phyloP scores from a whole-genome alignment of 2,113 vertebrate species.

The Notechis scutatus region DNA sequence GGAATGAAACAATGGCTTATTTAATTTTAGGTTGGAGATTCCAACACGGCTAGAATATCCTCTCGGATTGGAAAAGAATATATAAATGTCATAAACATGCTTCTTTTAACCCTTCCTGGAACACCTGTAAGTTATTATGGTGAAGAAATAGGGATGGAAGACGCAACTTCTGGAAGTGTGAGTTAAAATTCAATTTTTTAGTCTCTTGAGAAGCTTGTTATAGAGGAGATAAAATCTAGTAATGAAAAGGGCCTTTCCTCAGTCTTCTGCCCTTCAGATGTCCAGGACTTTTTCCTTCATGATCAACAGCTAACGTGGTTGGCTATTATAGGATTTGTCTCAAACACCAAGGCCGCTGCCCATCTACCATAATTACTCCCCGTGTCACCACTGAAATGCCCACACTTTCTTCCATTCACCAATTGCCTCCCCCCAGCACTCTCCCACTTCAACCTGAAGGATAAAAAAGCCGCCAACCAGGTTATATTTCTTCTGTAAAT shows the following conservation, averaged over 20 bases:
- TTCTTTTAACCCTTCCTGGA: slow-evolving; percentile 91
- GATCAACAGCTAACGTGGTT: not conserved
- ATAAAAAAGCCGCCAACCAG: not conserved
- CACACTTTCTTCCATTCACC: not conserved
- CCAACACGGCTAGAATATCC: slow-evolving; percentile 76
- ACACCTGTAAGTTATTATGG: slow-evolving; percentile 94
- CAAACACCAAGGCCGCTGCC: not conserved
- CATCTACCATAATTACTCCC: not conserved
- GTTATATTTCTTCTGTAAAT: not conserved
- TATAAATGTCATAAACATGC: slow-evolving; percentile 83
- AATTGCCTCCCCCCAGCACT: not conserved
- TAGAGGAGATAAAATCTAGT: not conserved
- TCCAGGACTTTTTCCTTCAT: not conserved
- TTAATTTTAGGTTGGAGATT: slow-evolving; percentile 81
- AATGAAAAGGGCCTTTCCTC: not conserved
- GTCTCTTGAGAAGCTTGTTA: not conserved
- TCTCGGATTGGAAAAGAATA: slow-evolving; percentile 81
- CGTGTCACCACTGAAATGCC: not conserved
- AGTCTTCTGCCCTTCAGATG: not conserved
- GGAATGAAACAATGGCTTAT: not conserved
- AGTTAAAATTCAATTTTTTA: not conserved
- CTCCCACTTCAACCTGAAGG: not conserved
- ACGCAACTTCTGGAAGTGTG: slow-evolving; percentile 49
- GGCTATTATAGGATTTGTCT: not conserved
- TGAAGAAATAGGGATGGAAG: slow-evolving; percentile 95